Evolutionary conservation across 1,140 invertebrate genomes (phyloP).

Genomic region (Radopholus similis): DNA sequence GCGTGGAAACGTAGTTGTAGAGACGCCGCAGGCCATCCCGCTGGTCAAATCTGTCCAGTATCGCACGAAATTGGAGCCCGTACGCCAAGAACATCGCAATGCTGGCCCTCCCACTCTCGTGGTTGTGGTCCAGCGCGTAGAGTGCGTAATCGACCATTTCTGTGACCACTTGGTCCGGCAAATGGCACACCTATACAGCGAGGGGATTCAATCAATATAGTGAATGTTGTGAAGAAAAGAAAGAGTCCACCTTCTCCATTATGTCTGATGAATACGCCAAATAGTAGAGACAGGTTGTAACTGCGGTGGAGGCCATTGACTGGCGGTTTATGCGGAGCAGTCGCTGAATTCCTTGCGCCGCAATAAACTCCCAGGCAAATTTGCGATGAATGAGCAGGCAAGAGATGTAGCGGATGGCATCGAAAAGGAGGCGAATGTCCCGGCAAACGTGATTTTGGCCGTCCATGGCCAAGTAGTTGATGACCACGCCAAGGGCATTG

Average conservation of each 20-base stretch:
- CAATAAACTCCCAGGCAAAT: slow-evolving; percentile 44
- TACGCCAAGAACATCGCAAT: slow-evolving; percentile 35
- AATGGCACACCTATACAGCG: slow-evolving; percentile 26
- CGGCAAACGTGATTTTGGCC: slow-evolving; percentile 10
- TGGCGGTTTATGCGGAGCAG: slow-evolving; percentile 32
- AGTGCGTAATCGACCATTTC: slow-evolving; percentile 41
- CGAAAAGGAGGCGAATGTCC: slow-evolving; percentile 43
- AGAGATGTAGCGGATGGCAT: slow-evolving; percentile 38
- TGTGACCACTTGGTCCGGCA: slow-evolving; percentile 25
- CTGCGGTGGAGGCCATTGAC: slow-evolving; percentile 37
- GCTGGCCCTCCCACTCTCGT: slow-evolving; percentile 35
- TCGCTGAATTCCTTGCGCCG: slow-evolving; percentile 24
- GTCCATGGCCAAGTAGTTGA: slow-evolving; percentile 32
- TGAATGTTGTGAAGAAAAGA: too few species aligned
- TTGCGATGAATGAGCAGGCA: slow-evolving; percentile 43
- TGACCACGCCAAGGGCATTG: slow-evolving; percentile 33
- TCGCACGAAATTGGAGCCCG: slow-evolving; percentile 30
- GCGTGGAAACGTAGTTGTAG: slow-evolving; percentile 40
- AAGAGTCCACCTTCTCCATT: slow-evolving; percentile 28
- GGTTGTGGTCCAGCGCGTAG: slow-evolving; percentile 37
- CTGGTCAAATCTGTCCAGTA: slow-evolving; percentile 39
- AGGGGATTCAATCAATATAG: not conserved
- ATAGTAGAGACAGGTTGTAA: slow-evolving; percentile 37
- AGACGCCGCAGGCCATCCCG: slow-evolving; percentile 32
- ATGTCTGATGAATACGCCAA: slow-evolving; percentile 33